A percentile compares a stretch with the other conserved stretches of the same genome.
Conservation (phyloP, 2,888 invertebrate genomes). For the Philonicus albiceps region DNA sequence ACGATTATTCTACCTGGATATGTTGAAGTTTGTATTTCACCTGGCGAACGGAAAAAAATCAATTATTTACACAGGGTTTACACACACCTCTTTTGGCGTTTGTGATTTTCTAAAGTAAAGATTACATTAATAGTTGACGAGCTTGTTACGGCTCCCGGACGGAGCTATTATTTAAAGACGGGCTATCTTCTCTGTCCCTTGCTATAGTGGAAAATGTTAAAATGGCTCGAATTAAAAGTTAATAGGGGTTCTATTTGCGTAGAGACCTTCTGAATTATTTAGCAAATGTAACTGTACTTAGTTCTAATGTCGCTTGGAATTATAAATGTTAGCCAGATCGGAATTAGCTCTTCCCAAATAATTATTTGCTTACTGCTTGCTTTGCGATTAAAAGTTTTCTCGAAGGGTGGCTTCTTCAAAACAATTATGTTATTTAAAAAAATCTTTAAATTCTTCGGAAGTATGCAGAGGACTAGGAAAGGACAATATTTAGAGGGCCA, state of each 20-base stretch:
- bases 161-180: neutral
- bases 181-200: neutral
- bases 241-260: neutral
- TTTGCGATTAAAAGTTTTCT: neutral
- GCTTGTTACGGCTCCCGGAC: neutral
- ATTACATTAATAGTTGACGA: constrained; percentile 2
- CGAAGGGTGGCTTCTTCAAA: neutral
- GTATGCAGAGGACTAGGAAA: too few relatives aligned
- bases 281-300: neutral
- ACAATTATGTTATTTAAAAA: too few relatives aligned
- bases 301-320: neutral
- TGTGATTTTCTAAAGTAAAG: constrained; percentile 4
- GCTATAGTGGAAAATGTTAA: neutral
- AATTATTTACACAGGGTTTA: constrained; percentile 4
- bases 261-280: neutral
- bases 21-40: constrained; percentile 72
- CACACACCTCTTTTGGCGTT: neutral
- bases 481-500: too few relatives aligned
- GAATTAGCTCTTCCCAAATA: neutral
- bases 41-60: constrained; percentile 50
- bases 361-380: neutral
- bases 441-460: too few relatives aligned
- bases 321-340: neutral
- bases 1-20: constrained; percentile 73
- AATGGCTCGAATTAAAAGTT: neutral